A percentile compares a stretch with the other conserved stretches of the same genome.
phyloP scores from a whole-genome alignment of 2,113 vertebrate genomes.

The Nettapus auritus region DNA sequence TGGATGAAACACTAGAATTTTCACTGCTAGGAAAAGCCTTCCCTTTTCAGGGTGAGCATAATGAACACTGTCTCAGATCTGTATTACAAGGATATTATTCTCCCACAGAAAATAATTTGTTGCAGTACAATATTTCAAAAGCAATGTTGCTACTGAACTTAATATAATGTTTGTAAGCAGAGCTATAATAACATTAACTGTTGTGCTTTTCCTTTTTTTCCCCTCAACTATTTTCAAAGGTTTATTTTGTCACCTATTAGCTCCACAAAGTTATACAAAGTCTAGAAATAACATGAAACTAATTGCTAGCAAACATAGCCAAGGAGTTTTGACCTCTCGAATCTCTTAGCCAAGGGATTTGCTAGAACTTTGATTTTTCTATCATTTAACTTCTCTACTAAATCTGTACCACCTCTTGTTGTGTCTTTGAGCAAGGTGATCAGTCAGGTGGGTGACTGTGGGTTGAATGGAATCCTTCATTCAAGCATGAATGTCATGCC shows the following conservation, averaged over 20 bases:
- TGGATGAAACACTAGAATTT: not conserved
- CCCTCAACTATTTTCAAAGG: not conserved
- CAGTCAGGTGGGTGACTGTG: not conserved
- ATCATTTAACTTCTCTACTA: not conserved
- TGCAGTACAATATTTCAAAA: not conserved
- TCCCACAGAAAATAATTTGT: not conserved
- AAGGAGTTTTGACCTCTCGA: not conserved
- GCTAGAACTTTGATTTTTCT: slow-evolving; percentile 3
- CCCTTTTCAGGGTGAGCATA: not conserved
- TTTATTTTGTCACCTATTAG: not conserved
- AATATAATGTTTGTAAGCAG: not conserved
- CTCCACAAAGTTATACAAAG: not conserved
- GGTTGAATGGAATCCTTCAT: not conserved
- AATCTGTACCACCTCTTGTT: not conserved
- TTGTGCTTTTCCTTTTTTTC: not conserved
- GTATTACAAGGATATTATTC: not conserved
- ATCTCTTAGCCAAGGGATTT: not conserved
- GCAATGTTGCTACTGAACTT: not conserved
- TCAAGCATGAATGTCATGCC: slow-evolving; percentile 1
- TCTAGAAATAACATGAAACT: not conserved
- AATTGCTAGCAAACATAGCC: not conserved
- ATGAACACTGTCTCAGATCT: not conserved
- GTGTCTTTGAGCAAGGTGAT: slow-evolving; percentile 20
- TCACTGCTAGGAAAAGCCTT: not conserved
- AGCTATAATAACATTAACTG: not conserved